These are phyloP conservation scores for Leptinotarsa texana DNA, from an alignment of 1,140 invertebrate genomes.

Conservation along the genomic window DNA sequence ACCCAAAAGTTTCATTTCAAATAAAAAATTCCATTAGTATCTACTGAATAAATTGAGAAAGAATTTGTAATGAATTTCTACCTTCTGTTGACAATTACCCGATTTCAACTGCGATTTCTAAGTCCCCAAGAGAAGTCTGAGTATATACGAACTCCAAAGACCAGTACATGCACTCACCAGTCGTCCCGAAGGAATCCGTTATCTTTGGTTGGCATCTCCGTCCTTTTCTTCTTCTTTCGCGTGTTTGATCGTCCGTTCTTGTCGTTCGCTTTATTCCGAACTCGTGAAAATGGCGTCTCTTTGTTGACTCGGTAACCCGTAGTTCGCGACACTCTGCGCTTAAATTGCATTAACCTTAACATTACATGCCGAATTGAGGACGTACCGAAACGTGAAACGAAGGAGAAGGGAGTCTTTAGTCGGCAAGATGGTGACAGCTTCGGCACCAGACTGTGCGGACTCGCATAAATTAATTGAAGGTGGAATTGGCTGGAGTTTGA, in stretches of 20 bases:
- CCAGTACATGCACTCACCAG: constrained; percentile 20
- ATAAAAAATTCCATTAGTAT: too few species aligned
- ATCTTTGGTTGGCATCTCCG: not conserved
- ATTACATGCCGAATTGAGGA: constrained; percentile 59
- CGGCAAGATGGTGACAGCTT: constrained; percentile 52
- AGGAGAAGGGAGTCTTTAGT: constrained; percentile 40
- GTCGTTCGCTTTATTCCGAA: constrained; percentile 34
- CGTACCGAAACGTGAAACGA: constrained; percentile 56
- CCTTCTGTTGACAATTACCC: too few species aligned
- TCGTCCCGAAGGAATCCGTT: constrained; percentile 19
- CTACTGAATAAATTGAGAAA: too few species aligned
- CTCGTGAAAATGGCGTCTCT: constrained; percentile 53
- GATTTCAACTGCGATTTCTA: constrained; percentile 13
- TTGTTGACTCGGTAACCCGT: constrained; percentile 56
- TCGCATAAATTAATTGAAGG: constrained; percentile 48
- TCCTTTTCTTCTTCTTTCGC: not conserved
- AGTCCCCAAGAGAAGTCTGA: not conserved
- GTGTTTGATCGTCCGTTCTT: constrained; percentile 19
- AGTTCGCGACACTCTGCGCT: constrained; percentile 52
- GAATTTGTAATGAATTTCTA: too few species aligned
- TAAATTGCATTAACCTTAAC: constrained; percentile 59
- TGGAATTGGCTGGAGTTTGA: not conserved
- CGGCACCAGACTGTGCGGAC: constrained; percentile 35
- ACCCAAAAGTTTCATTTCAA: too few species aligned
- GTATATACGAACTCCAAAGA: constrained; percentile 13